Evolutionary conservation across 2,113 vertebrate species (phyloP).

Genomic region (Vulpes ferrilata): DNA sequence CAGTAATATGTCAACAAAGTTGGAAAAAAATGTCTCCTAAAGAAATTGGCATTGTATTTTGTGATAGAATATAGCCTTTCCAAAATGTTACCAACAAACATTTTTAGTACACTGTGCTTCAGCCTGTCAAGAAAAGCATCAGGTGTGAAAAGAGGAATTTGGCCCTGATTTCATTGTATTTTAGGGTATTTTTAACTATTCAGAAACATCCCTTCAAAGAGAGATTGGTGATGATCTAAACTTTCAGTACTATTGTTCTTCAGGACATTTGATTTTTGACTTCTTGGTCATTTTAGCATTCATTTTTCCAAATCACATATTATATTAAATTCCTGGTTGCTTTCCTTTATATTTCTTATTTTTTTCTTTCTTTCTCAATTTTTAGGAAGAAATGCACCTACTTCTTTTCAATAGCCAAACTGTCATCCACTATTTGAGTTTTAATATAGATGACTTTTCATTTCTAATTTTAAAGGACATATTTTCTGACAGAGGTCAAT

Average conservation of each 20-base stretch:
- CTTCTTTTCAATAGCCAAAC: not conserved
- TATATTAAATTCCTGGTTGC: not conserved
- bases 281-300: not conserved
- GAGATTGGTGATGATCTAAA: not conserved
- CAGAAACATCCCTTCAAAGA: not conserved
- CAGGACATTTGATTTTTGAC: not conserved
- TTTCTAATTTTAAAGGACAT: not conserved
- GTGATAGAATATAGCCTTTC: not conserved
- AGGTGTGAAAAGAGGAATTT: not conserved
- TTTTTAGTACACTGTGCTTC: not conserved
- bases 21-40: not conserved
- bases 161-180: not conserved
- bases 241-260: not conserved
- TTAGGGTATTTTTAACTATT: not conserved
- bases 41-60: not conserved
- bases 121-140: not conserved
- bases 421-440: not conserved
- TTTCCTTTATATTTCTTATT: not conserved
- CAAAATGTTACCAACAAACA: not conserved
- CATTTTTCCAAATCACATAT: not conserved
- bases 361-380: constrained; percentile 2
- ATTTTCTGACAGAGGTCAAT: not conserved
- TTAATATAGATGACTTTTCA: not conserved
- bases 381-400: not conserved
- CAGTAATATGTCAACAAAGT: not conserved